Conservation (phyloP, 2,888 invertebrate genomes). For the Cosmopolites sordidus region DNA sequence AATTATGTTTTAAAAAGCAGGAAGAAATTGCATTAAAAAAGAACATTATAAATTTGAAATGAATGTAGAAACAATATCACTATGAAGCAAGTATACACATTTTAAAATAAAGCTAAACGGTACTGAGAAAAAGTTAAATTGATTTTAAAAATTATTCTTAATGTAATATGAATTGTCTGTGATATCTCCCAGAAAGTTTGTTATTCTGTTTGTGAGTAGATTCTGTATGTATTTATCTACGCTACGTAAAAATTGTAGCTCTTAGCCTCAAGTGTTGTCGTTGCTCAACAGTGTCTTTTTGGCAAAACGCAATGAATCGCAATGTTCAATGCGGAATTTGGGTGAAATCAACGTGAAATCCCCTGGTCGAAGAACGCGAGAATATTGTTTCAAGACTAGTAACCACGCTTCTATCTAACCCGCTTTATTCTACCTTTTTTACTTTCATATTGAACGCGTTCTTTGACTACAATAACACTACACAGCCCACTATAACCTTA, state of each 20-base stretch:
- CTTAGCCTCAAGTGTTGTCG: constrained; percentile 37
- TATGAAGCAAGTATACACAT: too few species aligned
- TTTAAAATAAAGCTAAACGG: too few species aligned
- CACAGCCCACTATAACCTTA: not conserved
- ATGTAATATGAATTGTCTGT: not conserved
- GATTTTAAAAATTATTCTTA: too few species aligned
- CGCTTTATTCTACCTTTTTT: too few species aligned
- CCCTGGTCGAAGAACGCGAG: not conserved
- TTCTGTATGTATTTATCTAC: constrained; percentile 36
- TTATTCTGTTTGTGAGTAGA: constrained; percentile 33
- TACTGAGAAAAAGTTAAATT: too few species aligned
- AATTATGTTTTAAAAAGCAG: too few species aligned
- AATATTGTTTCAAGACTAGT: not conserved
- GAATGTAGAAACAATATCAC: too few species aligned
- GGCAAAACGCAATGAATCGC: constrained; percentile 44
- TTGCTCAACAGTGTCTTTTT: constrained; percentile 43
- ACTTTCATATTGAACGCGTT: not conserved
- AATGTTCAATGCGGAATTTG: constrained; percentile 46
- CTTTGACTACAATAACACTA: constrained; percentile 1
- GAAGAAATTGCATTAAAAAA: too few species aligned
- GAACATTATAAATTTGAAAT: too few species aligned
- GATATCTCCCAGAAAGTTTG: not conserved
- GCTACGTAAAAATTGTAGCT: constrained; percentile 34
- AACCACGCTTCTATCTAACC: too few species aligned
- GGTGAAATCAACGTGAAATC: constrained; percentile 47